phyloP scores from a whole-genome alignment of 2,797 vertebrate species.

The Catharus ustulatus region DNA sequence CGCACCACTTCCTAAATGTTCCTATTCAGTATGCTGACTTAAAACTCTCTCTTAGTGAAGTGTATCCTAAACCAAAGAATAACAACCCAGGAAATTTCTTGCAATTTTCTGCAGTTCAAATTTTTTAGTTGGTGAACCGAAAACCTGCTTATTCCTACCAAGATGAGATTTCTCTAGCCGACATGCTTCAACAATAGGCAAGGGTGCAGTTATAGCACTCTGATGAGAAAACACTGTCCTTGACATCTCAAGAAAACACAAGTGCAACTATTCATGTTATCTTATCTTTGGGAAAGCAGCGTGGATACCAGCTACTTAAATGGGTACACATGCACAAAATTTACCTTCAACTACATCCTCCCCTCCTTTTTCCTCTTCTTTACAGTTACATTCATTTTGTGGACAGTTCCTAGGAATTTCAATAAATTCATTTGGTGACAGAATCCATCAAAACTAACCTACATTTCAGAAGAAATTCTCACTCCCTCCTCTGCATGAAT shows the following conservation, averaged over 20 bases:
- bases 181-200: fast-evolving
- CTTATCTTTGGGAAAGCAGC: not conserved
- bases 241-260: not conserved
- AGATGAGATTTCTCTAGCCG: not conserved
- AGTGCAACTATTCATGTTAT: not conserved
- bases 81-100: not conserved
- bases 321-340: not conserved
- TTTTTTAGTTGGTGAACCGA: not conserved
- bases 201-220: not conserved
- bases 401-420: not conserved
- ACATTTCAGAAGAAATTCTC: not conserved
- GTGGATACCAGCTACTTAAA: not conserved
- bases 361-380: not conserved
- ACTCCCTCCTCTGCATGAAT: not conserved
- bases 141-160: not conserved
- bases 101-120: not conserved
- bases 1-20: not conserved
- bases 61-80: not conserved
- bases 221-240: not conserved
- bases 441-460: not conserved
- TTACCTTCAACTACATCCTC: not conserved
- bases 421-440: not conserved
- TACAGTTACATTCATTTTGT: not conserved
- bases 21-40: not conserved
- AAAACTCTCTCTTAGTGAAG: not conserved